A percentile compares a stretch with the other conserved stretches of the same genome.
phyloP scores from a whole-genome alignment of 1,140 invertebrate genomes.

The Ceratina calcarata region DNA sequence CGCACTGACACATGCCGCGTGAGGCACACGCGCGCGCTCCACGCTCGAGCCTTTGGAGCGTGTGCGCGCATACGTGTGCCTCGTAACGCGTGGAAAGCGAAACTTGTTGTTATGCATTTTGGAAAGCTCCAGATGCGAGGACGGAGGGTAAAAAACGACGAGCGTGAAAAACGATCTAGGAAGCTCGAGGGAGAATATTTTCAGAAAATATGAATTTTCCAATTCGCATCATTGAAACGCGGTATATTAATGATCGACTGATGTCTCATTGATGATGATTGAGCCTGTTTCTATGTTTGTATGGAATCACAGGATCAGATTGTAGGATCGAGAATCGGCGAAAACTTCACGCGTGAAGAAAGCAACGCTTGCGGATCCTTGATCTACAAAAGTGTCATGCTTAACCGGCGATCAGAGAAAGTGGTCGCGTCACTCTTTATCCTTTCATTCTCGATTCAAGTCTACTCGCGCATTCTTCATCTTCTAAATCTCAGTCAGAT shows the following conservation, averaged over 20 bases:
- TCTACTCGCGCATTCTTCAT: neutral
- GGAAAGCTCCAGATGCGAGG: too few species aligned
- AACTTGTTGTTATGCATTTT: slow-evolving; percentile 12
- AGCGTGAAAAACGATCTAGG: too few species aligned
- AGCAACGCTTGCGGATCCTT: slow-evolving; percentile 25
- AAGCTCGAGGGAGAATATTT: too few species aligned
- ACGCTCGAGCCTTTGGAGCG: neutral
- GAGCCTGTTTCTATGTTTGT: too few species aligned
- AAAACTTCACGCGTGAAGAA: slow-evolving; percentile 1
- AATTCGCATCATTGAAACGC: too few species aligned
- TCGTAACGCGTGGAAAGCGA: slow-evolving; percentile 24
- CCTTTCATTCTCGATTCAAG: slow-evolving; percentile 21
- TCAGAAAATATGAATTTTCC: too few species aligned
- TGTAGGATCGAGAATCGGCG: too few species aligned
- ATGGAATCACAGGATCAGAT: neutral
- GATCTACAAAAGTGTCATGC: slow-evolving; percentile 35
- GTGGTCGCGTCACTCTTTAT: slow-evolving; percentile 41
- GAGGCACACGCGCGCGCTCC: slow-evolving; percentile 63
- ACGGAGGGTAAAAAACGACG: too few species aligned
- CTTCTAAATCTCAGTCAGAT: too few species aligned
- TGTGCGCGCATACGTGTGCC: neutral
- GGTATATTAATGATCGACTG: too few species aligned
- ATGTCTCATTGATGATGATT: too few species aligned
- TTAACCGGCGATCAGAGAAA: slow-evolving; percentile 32
- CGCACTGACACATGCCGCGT: slow-evolving; percentile 66